phyloP scores from a whole-genome alignment of 2,888 invertebrate species.

The Sepiola atlantica region DNA sequence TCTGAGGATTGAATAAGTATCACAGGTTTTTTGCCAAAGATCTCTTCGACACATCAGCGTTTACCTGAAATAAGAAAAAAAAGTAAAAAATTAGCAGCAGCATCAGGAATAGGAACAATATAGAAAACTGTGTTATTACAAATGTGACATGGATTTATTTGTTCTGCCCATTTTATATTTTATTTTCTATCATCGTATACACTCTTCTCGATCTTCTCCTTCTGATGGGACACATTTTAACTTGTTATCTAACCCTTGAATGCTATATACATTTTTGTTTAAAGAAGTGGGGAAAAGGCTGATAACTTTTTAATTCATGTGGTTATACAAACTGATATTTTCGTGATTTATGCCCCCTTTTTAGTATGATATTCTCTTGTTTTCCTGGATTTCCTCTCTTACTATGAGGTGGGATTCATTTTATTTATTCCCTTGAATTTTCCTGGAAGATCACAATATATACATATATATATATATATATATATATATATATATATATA shows the following conservation, averaged over 20 bases:
- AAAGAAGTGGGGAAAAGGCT: background rate
- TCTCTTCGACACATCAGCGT: background rate
- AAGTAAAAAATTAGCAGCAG: no score
- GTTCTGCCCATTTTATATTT: background rate
- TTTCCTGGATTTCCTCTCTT: no score
- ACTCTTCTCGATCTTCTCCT: background rate
- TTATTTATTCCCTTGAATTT: no score
- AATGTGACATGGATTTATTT: background rate
- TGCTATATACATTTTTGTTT: background rate
- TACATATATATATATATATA: background rate
- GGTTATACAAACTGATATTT: no score
- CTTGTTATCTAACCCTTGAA: background rate
- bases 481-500: background rate
- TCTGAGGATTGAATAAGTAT: background rate
- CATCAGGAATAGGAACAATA: no score
- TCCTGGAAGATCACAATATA: no score
- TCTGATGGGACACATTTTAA: background rate
- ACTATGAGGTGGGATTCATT: no score
- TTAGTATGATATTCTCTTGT: no score
- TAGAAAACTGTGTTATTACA: background rate
- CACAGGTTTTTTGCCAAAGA: conserved; percentile 14
- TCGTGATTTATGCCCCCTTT: no score
- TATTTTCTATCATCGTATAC: background rate
- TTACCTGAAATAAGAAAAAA: background rate
- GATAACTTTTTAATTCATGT: no score